Conservation (phyloP, 2,113 vertebrate species). For the Periophthalmus modestus region DNA sequence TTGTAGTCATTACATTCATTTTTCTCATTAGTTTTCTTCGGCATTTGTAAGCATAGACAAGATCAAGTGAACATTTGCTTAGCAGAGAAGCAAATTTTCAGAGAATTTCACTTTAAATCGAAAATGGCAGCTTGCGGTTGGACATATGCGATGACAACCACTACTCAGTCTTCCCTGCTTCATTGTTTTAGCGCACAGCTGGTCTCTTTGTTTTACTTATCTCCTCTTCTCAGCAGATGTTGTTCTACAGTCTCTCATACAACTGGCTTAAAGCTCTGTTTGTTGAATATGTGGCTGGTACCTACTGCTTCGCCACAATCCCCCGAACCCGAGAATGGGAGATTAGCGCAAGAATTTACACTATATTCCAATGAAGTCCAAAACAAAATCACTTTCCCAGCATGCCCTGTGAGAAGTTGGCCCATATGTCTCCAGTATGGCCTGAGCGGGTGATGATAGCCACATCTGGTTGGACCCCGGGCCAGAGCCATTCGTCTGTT, state of each 20-base stretch:
- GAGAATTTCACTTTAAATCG: neutral
- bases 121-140: constrained; percentile 12
- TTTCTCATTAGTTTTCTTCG: neutral
- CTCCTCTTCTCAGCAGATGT: constrained; percentile 55
- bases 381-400: constrained; percentile 17
- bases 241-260: constrained; percentile 46
- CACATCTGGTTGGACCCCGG: constrained; percentile 65
- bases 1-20: constrained; percentile 48
- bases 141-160: constrained; percentile 14
- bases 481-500: constrained; percentile 35
- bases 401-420: constrained; percentile 19
- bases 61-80: constrained; percentile 9
- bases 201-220: constrained; percentile 74
- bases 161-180: constrained; percentile 25
- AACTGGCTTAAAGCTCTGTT: constrained; percentile 48
- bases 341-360: constrained; percentile 24
- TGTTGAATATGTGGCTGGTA: constrained; percentile 21
- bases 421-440: constrained; percentile 35
- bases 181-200: constrained; percentile 69
- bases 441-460: constrained; percentile 26
- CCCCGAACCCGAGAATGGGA: constrained; percentile 9
- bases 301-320: constrained; percentile 25
- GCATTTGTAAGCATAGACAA: neutral
- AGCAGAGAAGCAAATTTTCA: neutral
- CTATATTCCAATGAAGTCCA: neutral